phyloP scores from a whole-genome alignment of 2,113 vertebrate species.

The Blennius ocellaris region DNA sequence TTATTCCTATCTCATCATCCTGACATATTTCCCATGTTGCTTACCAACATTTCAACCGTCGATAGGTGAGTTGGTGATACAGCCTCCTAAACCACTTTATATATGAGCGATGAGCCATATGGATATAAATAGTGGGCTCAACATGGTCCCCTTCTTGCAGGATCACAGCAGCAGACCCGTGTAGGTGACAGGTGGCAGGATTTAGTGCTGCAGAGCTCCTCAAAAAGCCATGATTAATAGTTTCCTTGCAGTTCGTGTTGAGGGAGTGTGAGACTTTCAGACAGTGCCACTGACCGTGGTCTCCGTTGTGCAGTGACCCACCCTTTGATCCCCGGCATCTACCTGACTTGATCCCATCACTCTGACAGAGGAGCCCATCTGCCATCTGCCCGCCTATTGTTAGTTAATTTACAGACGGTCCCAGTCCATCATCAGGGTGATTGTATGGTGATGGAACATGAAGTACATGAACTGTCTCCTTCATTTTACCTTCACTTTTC shows the following conservation, averaged over 20 bases:
- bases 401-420: not conserved
- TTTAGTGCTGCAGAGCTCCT: constrained; percentile 2
- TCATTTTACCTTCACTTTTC: too few relatives aligned
- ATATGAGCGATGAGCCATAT: too few relatives aligned
- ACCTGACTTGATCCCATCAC: constrained; percentile 24
- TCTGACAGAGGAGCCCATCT: constrained; percentile 16
- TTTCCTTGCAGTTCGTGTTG: constrained; percentile 2
- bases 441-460: not conserved
- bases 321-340: constrained; percentile 39
- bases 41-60: not conserved
- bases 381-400: constrained; percentile 14
- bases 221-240: constrained; percentile 15
- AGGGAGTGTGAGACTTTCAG: not conserved
- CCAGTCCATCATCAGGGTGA: not conserved
- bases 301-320: constrained; percentile 15
- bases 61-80: not conserved
- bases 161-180: constrained; percentile 3
- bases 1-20: not conserved
- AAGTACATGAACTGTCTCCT: not conserved
- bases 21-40: not conserved
- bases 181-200: not conserved
- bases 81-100: too few relatives aligned
- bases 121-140: too few relatives aligned
- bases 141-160: not conserved
- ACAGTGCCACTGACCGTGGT: constrained; percentile 17